phyloP scores from a whole-genome alignment of 2,797 vertebrate species.

The Argyrosomus regius region DNA sequence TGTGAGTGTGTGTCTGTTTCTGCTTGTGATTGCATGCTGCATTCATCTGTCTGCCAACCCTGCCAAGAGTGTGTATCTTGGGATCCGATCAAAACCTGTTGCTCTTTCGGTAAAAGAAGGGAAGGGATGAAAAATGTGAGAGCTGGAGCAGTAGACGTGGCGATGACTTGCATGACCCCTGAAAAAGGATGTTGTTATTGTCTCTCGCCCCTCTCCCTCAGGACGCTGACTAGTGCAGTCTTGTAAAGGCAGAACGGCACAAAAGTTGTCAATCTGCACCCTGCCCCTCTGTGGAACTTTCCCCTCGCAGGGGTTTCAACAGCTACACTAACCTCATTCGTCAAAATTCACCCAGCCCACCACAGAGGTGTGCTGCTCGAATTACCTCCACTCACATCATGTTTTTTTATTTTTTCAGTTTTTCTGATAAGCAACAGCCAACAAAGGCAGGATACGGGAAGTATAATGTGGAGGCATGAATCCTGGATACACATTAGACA shows the following conservation, averaged over 20 bases:
- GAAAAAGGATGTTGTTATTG: slow-evolving; percentile 70
- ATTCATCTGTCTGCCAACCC: slow-evolving; percentile 55
- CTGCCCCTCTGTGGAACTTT: slow-evolving; percentile 64
- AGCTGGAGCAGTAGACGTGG: slow-evolving; percentile 45
- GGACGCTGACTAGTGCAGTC: slow-evolving; percentile 64
- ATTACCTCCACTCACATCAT: slow-evolving; percentile 42
- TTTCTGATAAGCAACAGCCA: slow-evolving; percentile 2
- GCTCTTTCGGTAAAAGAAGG: not conserved
- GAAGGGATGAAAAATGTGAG: slow-evolving; percentile 33
- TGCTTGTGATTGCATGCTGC: slow-evolving; percentile 66
- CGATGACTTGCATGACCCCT: slow-evolving; percentile 65
- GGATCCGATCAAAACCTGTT: slow-evolving; percentile 68
- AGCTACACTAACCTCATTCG: slow-evolving; percentile 63
- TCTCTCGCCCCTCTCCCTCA: slow-evolving; percentile 49
- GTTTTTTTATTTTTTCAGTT: not conserved
- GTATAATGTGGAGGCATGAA: not conserved
- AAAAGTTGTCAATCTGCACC: slow-evolving; percentile 70
- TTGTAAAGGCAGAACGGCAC: slow-evolving; percentile 52
- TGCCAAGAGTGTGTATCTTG: slow-evolving; percentile 58
- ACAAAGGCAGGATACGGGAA: slow-evolving; percentile 5
- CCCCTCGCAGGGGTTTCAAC: slow-evolving; percentile 51
- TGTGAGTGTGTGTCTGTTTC: slow-evolving; percentile 44
- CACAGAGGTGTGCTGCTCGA: slow-evolving; percentile 29
- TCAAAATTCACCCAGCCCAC: slow-evolving; percentile 44
- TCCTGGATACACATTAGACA: not conserved